Conservation (phyloP, 2,113 vertebrate species). For the Campylomormyrus numenius region DNA sequence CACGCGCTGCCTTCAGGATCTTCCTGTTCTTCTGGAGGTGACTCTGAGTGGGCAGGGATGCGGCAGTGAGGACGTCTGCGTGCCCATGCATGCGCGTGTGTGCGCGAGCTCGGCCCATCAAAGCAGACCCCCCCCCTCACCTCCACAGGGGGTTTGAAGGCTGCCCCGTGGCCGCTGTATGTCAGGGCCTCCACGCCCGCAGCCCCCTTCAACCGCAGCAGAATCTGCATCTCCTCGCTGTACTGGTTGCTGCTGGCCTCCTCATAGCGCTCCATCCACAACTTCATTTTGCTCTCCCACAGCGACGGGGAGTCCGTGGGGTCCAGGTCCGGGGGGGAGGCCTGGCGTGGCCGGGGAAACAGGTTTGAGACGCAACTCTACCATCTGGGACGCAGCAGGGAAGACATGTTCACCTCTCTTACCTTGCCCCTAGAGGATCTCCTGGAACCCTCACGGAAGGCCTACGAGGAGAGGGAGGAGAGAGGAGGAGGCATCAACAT, state of each 20-base stretch:
- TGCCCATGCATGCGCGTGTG: constrained; percentile 22
- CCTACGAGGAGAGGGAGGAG: constrained; percentile 55
- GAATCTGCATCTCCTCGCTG: constrained; percentile 88
- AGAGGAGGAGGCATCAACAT: neutral
- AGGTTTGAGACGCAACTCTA: neutral
- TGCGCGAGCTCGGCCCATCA: constrained; percentile 50
- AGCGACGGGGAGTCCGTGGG: constrained; percentile 79
- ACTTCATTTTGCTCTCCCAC: constrained; percentile 97
- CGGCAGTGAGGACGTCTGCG: constrained; percentile 13
- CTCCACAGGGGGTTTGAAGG: constrained; percentile 95
- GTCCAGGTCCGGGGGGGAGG: constrained; percentile 89
- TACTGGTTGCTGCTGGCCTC: constrained; percentile 96
- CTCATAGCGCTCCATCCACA: constrained; percentile 98
- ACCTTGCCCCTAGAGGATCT: constrained; percentile 99
- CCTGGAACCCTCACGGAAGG: constrained; percentile 93
- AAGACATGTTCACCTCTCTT: neutral
- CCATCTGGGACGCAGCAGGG: neutral
- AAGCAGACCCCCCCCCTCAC: constrained; percentile 65
- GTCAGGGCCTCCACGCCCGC: constrained; percentile 76
- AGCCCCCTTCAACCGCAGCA: constrained; percentile 79
- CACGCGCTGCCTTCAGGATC: constrained; percentile 90
- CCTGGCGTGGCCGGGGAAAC: constrained; percentile 49
- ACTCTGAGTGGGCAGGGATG: constrained; percentile 64
- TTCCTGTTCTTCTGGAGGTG: constrained; percentile 96
- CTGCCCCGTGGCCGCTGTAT: constrained; percentile 72